Evolutionary conservation across 2,888 invertebrate genomes (phyloP), one percentile per base, ranked within the genome.

Genomic region (Eupithecia dodoneata): DNA sequence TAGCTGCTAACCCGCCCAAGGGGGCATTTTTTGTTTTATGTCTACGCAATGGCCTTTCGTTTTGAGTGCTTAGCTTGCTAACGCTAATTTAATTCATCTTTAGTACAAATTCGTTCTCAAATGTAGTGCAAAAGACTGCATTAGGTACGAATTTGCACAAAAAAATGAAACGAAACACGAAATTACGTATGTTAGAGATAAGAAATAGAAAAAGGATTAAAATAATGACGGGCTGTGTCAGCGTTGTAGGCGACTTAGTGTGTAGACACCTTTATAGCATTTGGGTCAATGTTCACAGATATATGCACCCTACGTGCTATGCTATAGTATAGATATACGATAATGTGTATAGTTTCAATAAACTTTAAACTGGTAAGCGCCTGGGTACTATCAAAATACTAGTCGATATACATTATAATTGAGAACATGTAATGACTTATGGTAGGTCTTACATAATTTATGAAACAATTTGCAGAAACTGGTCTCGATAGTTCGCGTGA

Each of bases 241-340:
- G n/a, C n/a, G n/a, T n/a, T n/a, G n/a, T n/a, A n/a, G n/a, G n/a
- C n/a, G n/a, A n/a, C n/a, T n/a, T n/a, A n/a, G 63, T 30, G 70
- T 66, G 15, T 66, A 66, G 15, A 41, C 15, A 15, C 66, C 66
- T 18, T 66, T 6, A 70, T 66, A 49, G 67, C 49, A 82, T 79
- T 76, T 80, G 52, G 82, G 81, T 82, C 82, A 81, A 78, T 79
- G 78, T 75, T 55, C 44, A 74, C 52, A 49, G 18, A 73, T 67
- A 67, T 67, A 30, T 49, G 69, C n/a, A 45, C 66, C 63, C 30
- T 63, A 30, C 18, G 30, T 63, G 10, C 63, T 63, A 42, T 66
- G 15, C 42, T 42, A 66, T 66, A 15, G 13, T 42, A 66, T 66
- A 15, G 13, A 13, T 55, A 55, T 55, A 9, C n/a, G 9, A 59